Evolutionary conservation across 2,797 vertebrate species (phyloP).

Genomic region (Centroberyx gerrardi): DNA sequence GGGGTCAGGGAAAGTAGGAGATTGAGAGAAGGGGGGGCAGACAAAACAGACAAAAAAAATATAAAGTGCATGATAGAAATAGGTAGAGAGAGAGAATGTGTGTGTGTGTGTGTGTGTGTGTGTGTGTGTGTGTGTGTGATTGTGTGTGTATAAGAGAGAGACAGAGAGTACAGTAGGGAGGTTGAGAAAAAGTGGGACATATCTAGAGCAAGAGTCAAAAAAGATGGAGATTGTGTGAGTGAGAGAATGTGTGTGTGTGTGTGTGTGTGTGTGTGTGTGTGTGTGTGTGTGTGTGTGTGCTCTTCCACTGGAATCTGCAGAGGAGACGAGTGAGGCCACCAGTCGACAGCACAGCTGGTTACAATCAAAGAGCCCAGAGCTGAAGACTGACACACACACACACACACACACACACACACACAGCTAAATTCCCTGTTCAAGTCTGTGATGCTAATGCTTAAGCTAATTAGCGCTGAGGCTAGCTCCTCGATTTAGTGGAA

Average conservation of each 20-base stretch:
- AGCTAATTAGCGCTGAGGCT: neutral
- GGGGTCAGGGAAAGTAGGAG: no score
- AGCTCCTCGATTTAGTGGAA: no score
- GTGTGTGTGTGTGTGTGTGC: neutral
- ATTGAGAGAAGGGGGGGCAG: no score
- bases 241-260: neutral
- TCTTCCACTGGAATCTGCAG: constrained; percentile 48
- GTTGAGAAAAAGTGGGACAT: no score
- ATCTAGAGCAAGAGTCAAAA: no score
- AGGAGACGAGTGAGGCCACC: constrained; percentile 68
- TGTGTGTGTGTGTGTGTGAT: no score
- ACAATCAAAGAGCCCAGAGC: constrained; percentile 74
- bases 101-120: neutral
- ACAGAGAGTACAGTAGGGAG: neutral
- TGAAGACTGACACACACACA: constrained; percentile 34
- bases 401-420: constrained; percentile 12
- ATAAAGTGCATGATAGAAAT: neutral
- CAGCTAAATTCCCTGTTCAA: neutral
- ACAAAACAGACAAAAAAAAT: no score
- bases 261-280: constrained; percentile 23
- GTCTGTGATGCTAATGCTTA: neutral
- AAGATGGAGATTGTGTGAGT: neutral
- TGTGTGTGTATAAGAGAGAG: neutral
- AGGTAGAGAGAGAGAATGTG: neutral
- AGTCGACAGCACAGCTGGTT: constrained; percentile 82